Percentiles rank a stretch among this genome's conserved stretches.
Conservation (phyloP, 2,797 vertebrate species). For the Chrosomus eos region DNA sequence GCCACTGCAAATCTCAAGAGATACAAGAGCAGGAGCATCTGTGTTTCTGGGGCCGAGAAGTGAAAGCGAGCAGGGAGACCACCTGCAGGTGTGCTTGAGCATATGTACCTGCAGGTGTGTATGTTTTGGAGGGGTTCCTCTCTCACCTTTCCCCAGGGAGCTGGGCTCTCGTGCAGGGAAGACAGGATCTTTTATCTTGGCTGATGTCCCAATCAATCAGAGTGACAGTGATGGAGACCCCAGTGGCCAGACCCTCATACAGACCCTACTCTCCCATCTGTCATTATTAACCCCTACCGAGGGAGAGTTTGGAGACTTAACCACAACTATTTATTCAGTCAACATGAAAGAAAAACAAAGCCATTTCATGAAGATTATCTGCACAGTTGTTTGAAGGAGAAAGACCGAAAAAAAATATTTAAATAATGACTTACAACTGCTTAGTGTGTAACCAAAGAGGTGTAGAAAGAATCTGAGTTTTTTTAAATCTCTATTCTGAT, state of each 20-base stretch:
- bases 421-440: not conserved
- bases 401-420: not conserved
- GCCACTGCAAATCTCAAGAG: slow-evolving; percentile 21
- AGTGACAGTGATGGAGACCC: slow-evolving; percentile 74
- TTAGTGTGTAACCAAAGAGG: not conserved
- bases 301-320: slow-evolving; percentile 44
- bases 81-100: slow-evolving; percentile 48
- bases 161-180: slow-evolving; percentile 57
- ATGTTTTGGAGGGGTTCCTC: slow-evolving; percentile 46
- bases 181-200: slow-evolving; percentile 77
- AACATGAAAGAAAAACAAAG: slow-evolving; percentile 9
- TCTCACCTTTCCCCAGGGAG: slow-evolving; percentile 56
- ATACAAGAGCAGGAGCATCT: slow-evolving; percentile 18
- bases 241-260: slow-evolving; percentile 55
- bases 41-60: slow-evolving; percentile 25
- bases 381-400: not conserved
- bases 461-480: not conserved
- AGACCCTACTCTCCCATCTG: slow-evolving; percentile 55
- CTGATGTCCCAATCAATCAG: slow-evolving; percentile 79
- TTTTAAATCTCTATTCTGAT: not conserved
- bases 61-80: slow-evolving; percentile 6
- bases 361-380: not conserved
- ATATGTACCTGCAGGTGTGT: slow-evolving; percentile 56
- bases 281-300: slow-evolving; percentile 56
- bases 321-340: slow-evolving; percentile 39